Evolutionary conservation across 2,888 invertebrate genomes (phyloP).

Genomic region (Dolichopus griseipennis): DNA sequence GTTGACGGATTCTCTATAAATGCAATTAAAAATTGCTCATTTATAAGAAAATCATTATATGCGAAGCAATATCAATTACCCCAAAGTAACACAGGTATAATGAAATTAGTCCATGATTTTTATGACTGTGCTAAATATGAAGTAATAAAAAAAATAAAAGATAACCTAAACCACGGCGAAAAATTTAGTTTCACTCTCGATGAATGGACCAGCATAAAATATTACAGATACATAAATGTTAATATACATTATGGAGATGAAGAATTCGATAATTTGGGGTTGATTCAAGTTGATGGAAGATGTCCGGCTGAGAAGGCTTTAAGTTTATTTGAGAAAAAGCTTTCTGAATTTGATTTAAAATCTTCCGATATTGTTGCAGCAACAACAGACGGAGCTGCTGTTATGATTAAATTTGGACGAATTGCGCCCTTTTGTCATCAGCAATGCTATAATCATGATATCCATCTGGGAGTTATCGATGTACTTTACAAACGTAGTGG

Average conservation of each 20-base stretch:
- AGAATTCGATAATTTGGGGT: not conserved
- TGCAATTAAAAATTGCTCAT: no score
- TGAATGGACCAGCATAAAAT: conserved; percentile 12
- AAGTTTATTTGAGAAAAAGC: conserved; percentile 10
- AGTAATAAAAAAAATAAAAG: conserved; percentile 11
- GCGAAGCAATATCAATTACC: conserved; percentile 8
- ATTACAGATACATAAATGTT: conserved; percentile 9
- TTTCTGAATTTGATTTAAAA: conserved; percentile 11
- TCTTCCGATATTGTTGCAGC: not conserved
- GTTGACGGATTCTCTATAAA: no score
- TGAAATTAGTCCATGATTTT: conserved; percentile 11
- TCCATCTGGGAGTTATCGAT: conserved; percentile 1
- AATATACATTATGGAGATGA: conserved; percentile 2
- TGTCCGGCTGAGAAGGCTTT: not conserved
- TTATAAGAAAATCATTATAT: not conserved
- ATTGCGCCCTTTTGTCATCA: not conserved
- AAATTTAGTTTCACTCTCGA: conserved; percentile 13
- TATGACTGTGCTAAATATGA: conserved; percentile 10
- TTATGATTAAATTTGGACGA: conserved; percentile 7
- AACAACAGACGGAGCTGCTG: conserved; percentile 5
- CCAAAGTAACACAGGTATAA: not conserved
- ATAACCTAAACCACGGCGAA: not conserved
- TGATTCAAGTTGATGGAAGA: not conserved
- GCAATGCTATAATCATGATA: not conserved
- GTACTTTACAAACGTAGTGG: not conserved